Conservation (phyloP, 2,888 invertebrate genomes). For the Watsonalla binaria region DNA sequence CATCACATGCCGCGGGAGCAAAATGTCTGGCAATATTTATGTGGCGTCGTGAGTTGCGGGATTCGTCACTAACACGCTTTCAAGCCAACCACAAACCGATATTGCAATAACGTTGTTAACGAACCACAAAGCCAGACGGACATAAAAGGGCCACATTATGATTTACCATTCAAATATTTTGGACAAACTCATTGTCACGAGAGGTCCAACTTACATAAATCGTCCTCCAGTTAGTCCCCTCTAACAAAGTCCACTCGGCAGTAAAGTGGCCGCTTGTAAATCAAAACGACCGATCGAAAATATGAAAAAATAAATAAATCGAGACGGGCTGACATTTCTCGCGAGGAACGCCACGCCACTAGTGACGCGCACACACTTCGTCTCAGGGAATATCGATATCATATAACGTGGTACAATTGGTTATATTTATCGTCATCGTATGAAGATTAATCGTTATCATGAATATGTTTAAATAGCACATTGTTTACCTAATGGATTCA, state of each 20-base stretch:
- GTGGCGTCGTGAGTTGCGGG: not conserved
- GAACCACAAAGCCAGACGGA: constrained; percentile 10
- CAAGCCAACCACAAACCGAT: constrained; percentile 33
- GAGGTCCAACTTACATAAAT: constrained; percentile 63
- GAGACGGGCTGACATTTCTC: constrained; percentile 54
- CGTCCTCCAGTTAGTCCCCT: constrained; percentile 62
- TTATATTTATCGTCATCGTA: no score
- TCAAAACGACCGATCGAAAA: constrained; percentile 71
- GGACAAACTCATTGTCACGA: constrained; percentile 59
- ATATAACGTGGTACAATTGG: not conserved
- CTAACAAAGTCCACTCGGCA: constrained; percentile 72
- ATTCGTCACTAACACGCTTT: constrained; percentile 3
- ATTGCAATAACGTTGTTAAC: constrained; percentile 46
- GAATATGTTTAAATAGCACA: not conserved
- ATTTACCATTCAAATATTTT: constrained; percentile 66
- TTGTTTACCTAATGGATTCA: not conserved
- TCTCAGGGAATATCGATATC: constrained; percentile 29
- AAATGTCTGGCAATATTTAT: not conserved
- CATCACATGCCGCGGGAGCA: not conserved
- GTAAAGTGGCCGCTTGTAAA: constrained; percentile 73
- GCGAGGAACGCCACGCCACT: constrained; percentile 37
- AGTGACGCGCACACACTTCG: constrained; percentile 35
- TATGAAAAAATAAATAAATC: constrained; percentile 57
- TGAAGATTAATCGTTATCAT: no score
- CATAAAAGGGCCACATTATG: constrained; percentile 53